Evolutionary conservation across 2,113 vertebrate species (phyloP).

Genomic region (Poicephalus meyeri): DNA sequence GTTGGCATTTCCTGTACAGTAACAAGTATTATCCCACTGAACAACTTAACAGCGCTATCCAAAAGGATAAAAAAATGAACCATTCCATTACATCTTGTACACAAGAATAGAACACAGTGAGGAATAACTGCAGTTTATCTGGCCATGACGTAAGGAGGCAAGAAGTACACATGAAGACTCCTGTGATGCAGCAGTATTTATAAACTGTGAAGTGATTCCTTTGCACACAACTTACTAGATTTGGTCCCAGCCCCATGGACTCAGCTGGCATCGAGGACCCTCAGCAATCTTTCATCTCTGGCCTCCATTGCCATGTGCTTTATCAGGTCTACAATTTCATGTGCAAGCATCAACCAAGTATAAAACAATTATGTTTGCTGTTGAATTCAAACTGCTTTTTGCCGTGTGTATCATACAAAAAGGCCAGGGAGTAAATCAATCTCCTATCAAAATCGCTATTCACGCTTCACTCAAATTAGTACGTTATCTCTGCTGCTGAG

Average conservation of each 20-base stretch:
- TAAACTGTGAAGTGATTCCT: background rate
- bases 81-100: background rate
- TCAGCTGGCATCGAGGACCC: background rate
- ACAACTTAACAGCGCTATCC: background rate
- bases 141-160: background rate
- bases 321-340: background rate
- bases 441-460: background rate
- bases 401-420: background rate
- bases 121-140: background rate
- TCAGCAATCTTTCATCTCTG: background rate
- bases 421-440: background rate
- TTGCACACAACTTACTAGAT: background rate
- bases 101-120: background rate
- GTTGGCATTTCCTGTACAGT: background rate
- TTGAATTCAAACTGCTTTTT: background rate
- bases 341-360: background rate
- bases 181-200: background rate
- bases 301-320: accelerated
- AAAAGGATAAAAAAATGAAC: background rate
- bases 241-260: accelerated
- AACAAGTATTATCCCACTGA: background rate
- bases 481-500: background rate
- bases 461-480: background rate
- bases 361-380: background rate
- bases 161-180: background rate